phyloP scores from a whole-genome alignment of 2,797 vertebrate genomes.

The Crossoptilon crossoptilon region DNA sequence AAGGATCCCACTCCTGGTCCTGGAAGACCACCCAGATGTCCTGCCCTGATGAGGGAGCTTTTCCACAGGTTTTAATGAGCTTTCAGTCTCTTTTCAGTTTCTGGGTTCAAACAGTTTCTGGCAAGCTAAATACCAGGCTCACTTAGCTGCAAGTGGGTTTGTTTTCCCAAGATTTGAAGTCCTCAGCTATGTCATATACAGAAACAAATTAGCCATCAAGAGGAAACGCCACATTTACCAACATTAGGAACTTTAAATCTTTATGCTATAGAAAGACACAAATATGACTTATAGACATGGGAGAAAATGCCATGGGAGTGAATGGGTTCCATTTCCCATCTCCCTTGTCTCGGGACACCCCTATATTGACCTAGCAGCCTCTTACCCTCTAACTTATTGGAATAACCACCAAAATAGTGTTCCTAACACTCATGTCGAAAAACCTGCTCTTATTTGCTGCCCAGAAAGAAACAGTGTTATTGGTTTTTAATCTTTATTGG shows the following conservation, averaged over 20 bases:
- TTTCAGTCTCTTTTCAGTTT: not conserved
- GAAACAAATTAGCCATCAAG: not conserved
- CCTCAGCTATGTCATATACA: not conserved
- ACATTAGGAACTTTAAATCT: not conserved
- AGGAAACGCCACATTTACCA: not conserved
- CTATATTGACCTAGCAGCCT: not conserved
- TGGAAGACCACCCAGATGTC: not conserved
- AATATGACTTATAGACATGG: not conserved
- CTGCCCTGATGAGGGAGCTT: not conserved
- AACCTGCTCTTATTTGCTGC: constrained; percentile 32
- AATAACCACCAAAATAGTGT: not conserved
- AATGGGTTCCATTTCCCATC: not conserved
- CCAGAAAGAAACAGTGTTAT: not conserved
- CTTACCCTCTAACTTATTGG: not conserved
- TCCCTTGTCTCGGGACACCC: not conserved
- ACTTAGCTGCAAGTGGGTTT: not conserved
- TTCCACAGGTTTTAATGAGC: not conserved
- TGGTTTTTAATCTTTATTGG: constrained; percentile 64
- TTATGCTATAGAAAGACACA: not conserved
- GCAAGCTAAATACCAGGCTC: not conserved
- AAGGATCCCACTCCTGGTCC: not conserved
- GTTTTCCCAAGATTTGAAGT: not conserved
- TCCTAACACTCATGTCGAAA: not conserved
- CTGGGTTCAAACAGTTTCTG: not conserved
- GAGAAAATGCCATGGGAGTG: not conserved